A percentile compares a stretch with the other conserved stretches of the same genome.
These are phyloP conservation scores for Apodemia duryi DNA, from an alignment of 2,888 invertebrate species.

Conservation along the genomic window DNA sequence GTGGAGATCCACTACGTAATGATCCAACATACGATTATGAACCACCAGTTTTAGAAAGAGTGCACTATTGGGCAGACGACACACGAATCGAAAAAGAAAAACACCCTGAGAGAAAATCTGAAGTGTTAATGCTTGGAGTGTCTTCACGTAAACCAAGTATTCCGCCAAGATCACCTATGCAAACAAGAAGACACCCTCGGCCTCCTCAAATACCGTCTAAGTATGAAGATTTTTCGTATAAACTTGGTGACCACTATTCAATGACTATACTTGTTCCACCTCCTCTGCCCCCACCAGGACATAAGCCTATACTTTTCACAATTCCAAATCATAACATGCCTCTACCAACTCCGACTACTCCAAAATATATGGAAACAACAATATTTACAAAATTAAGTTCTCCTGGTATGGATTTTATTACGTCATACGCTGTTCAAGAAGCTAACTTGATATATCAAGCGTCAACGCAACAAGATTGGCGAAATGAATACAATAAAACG, in stretches of 20 bases:
- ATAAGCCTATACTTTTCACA: constrained; percentile 54
- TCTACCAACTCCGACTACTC: constrained; percentile 34
- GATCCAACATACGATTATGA: constrained; percentile 93
- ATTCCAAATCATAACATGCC: constrained; percentile 46
- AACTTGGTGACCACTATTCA: constrained; percentile 76
- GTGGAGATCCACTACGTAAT: constrained; percentile 89
- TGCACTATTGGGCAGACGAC: constrained; percentile 89
- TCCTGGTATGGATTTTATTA: constrained; percentile 39
- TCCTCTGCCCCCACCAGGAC: constrained; percentile 76
- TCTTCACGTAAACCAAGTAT: constrained; percentile 83
- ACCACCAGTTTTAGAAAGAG: constrained; percentile 87
- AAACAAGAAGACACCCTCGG: constrained; percentile 41
- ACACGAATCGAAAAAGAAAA: constrained; percentile 77
- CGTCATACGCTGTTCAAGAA: constrained; percentile 79
- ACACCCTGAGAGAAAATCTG: constrained; percentile 81
- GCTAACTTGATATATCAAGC: constrained; percentile 83
- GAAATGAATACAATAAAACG: constrained; percentile 49
- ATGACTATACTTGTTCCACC: constrained; percentile 86
- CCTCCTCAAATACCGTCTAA: constrained; percentile 48
- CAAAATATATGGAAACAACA: constrained; percentile 41
- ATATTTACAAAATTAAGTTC: constrained; percentile 42
- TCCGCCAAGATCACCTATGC: constrained; percentile 59
- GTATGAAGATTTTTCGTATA: constrained; percentile 74
- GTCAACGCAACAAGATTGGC: constrained; percentile 76
- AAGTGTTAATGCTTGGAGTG: constrained; percentile 84